Conservation (phyloP, 2,888 invertebrate genomes). For the Teleiodes luculella region DNA sequence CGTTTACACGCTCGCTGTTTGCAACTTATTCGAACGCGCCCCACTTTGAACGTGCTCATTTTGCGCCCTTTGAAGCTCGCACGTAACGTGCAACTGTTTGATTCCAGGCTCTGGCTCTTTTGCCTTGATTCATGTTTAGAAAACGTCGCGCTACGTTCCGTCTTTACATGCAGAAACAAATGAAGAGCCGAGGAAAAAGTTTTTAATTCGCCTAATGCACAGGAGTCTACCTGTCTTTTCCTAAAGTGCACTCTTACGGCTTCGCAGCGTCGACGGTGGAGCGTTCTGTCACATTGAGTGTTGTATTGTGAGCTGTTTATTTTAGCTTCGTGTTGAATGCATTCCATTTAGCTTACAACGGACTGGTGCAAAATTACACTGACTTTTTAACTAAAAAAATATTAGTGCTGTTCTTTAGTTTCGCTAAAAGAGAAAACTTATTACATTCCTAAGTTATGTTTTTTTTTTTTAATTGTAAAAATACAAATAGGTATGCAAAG, state of each 20-base stretch:
- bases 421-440: neutral
- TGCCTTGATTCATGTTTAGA: slow-evolving; percentile 47
- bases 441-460: too few relatives aligned
- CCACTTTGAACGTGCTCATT: slow-evolving; percentile 67
- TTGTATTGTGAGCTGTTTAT: slow-evolving; percentile 65
- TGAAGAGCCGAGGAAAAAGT: slow-evolving; percentile 57
- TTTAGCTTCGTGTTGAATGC: slow-evolving; percentile 58
- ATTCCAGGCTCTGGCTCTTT: slow-evolving; percentile 53
- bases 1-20: slow-evolving; percentile 57
- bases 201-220: slow-evolving; percentile 78
- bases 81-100: slow-evolving; percentile 61
- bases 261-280: slow-evolving; percentile 42
- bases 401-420: neutral
- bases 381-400: slow-evolving; percentile 7
- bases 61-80: slow-evolving; percentile 60
- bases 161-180: slow-evolving; percentile 63
- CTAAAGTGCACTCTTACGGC: slow-evolving; percentile 63
- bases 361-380: slow-evolving; percentile 26
- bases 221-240: slow-evolving; percentile 54
- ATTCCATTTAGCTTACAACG: slow-evolving; percentile 33
- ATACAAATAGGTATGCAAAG: too few relatives aligned
- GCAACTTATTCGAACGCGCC: slow-evolving; percentile 56
- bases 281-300: slow-evolving; percentile 62
- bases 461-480: too few relatives aligned
- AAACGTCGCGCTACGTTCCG: slow-evolving; percentile 40